A percentile compares a stretch with the other conserved stretches of the same genome.
Conservation (phyloP, 92 coral and sea anemone genomes). For the Zoanthus gigantus region DNA sequence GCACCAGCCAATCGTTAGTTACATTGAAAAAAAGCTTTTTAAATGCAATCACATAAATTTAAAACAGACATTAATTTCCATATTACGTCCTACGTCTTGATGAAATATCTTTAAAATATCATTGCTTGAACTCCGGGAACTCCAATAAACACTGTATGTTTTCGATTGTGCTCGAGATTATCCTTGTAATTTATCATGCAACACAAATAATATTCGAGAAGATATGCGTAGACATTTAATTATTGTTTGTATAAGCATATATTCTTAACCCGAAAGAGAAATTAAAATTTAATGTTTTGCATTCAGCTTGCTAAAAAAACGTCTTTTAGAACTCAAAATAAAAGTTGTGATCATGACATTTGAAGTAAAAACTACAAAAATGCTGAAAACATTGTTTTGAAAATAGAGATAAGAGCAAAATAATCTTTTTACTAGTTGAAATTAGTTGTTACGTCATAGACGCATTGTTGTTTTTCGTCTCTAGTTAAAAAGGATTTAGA, state of each 20-base stretch:
- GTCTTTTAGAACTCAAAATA: constrained; percentile 12
- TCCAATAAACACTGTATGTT: constrained; percentile 63
- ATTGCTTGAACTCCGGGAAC: constrained; percentile 43
- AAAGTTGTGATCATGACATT: background rate
- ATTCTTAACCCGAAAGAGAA: constrained; percentile 11
- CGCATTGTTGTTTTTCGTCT: background rate
- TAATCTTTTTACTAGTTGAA: constrained; percentile 1
- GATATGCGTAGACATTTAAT: constrained; percentile 23
- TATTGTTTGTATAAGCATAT: background rate
- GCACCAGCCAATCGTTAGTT: constrained; percentile 13
- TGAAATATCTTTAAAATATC: constrained; percentile 52
- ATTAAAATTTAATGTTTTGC: constrained; percentile 38
- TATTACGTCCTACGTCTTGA: constrained; percentile 66
- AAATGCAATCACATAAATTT: constrained; percentile 67
- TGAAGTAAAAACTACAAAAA: constrained; percentile 19
- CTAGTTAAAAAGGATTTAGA: background rate
- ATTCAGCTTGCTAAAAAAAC: constrained; percentile 14
- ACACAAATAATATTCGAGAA: constrained; percentile 64
- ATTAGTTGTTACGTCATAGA: constrained; percentile 8
- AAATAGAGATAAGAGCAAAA: constrained; percentile 8
- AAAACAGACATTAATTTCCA: constrained; percentile 68
- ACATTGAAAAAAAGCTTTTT: constrained; percentile 41
- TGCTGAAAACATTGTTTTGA: background rate
- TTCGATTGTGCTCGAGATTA: constrained; percentile 71
- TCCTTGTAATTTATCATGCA: constrained; percentile 58